These are phyloP conservation scores for Ranitomeya imitator DNA, from an alignment of 2,113 vertebrate species.

Conservation along the genomic window DNA sequence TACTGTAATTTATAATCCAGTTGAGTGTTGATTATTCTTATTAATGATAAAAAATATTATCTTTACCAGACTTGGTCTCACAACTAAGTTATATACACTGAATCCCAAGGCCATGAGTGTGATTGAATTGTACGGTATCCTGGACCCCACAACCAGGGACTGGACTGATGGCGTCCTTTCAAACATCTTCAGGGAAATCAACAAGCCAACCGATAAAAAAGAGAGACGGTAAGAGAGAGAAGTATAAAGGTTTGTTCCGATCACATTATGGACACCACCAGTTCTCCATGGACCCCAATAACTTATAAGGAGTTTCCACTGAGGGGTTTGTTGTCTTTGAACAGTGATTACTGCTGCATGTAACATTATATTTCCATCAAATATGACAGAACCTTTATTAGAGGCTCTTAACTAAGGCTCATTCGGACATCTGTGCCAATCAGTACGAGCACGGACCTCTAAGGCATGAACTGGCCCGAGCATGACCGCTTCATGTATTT, in stretches of 20 bases:
- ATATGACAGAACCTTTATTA: too few species aligned
- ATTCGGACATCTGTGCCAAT: too few species aligned
- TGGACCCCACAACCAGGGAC: conserved; percentile 89
- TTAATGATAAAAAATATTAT: background rate
- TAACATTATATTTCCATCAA: too few species aligned
- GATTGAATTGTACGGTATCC: conserved; percentile 90
- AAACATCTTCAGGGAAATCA: conserved; percentile 95
- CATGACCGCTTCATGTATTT: too few species aligned
- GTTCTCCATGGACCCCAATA: background rate
- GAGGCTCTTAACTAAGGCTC: too few species aligned
- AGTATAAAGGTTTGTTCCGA: background rate
- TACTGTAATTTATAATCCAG: too few species aligned
- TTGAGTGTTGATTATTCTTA: background rate
- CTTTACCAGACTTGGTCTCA: conserved; percentile 79
- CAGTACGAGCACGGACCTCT: too few species aligned
- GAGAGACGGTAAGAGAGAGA: conserved; percentile 80
- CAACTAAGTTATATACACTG: conserved; percentile 86
- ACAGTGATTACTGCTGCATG: too few species aligned
- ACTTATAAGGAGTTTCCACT: background rate
- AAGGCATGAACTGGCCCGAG: too few species aligned
- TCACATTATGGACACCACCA: background rate
- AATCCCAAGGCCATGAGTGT: conserved; percentile 97
- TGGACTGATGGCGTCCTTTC: conserved; percentile 97
- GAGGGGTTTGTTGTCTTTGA: too few species aligned
- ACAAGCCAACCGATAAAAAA: conserved; percentile 90